Evolutionary conservation across 2,888 invertebrate genomes (phyloP).

Genomic region (Pandemis cinnamomeana): DNA sequence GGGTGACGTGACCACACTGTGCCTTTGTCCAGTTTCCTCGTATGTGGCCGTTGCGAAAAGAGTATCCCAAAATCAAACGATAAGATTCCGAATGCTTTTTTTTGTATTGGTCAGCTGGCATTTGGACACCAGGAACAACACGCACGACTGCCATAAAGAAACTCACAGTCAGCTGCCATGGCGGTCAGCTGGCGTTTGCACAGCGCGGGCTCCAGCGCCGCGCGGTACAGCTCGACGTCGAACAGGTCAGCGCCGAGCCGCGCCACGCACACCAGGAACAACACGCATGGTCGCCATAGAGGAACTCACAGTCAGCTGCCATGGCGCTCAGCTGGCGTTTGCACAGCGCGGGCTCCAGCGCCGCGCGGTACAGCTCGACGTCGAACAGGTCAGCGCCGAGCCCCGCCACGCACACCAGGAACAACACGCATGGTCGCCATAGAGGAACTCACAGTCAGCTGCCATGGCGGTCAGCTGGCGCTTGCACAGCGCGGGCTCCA

Average conservation of each 20-base stretch:
- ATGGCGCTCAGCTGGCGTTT: not conserved
- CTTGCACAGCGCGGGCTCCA: not conserved
- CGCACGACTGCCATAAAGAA: not conserved
- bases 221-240: not conserved
- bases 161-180: not conserved
- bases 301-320: slow-evolving; percentile 2
- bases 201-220: not conserved
- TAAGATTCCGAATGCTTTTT: not conserved
- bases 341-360: slow-evolving; percentile 2
- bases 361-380: not conserved
- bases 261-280: not conserved
- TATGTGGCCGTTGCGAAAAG: too few relatives aligned
- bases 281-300: not conserved
- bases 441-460: slow-evolving; percentile 3
- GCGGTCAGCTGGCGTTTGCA: not conserved
- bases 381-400: not conserved
- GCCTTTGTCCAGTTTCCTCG: too few relatives aligned
- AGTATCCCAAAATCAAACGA: too few relatives aligned
- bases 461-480: not conserved
- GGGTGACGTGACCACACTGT: too few relatives aligned
- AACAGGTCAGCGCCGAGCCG: not conserved
- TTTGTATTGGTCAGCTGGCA: too few relatives aligned
- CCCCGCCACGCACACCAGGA: not conserved
- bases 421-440: too few relatives aligned
- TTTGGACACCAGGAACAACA: too few relatives aligned